Percentiles rank a stretch among this genome's conserved stretches.
Evolutionary conservation across 2,888 invertebrate genomes (phyloP).

Genomic region (Ligdia adustata): DNA sequence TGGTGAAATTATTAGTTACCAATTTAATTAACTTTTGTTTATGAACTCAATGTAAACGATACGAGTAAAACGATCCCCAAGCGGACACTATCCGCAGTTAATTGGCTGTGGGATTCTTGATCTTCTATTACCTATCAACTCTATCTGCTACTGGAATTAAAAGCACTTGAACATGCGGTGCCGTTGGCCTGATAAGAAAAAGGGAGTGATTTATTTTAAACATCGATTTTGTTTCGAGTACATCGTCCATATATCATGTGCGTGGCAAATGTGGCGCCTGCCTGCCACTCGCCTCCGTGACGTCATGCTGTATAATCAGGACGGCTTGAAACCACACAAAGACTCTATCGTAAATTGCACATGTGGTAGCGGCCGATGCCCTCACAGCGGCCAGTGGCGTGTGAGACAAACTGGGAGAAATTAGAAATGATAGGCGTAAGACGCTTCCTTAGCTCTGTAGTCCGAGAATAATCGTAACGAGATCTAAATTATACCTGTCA

Average conservation of each 20-base stretch:
- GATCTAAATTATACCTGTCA: constrained; percentile 69
- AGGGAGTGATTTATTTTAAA: constrained; percentile 68
- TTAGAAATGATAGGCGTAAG: constrained; percentile 16
- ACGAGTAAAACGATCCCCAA: constrained; percentile 16
- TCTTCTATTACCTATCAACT: constrained; percentile 20
- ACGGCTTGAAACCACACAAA: constrained; percentile 44
- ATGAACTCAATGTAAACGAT: too few relatives aligned
- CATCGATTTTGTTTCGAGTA: constrained; percentile 54
- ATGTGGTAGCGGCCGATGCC: constrained; percentile 27
- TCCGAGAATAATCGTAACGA: constrained; percentile 46
- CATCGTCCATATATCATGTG: constrained; percentile 69
- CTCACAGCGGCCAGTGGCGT: constrained; percentile 8
- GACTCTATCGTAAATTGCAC: constrained; percentile 39
- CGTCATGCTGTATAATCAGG: constrained; percentile 55
- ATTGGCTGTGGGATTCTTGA: constrained; percentile 25
- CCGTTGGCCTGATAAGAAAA: constrained; percentile 57
- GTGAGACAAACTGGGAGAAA: constrained; percentile 38
- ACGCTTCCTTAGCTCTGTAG: constrained; percentile 40
- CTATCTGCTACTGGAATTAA: constrained; percentile 40
- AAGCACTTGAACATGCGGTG: constrained; percentile 56
- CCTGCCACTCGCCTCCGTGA: constrained; percentile 57
- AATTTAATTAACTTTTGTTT: not conserved
- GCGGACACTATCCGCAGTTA: constrained; percentile 13
- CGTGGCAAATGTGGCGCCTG: constrained; percentile 75
- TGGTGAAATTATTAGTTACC: not conserved